Evolutionary conservation across 2,888 invertebrate species (phyloP).

Genomic region (Drosophila paramelanica): DNA sequence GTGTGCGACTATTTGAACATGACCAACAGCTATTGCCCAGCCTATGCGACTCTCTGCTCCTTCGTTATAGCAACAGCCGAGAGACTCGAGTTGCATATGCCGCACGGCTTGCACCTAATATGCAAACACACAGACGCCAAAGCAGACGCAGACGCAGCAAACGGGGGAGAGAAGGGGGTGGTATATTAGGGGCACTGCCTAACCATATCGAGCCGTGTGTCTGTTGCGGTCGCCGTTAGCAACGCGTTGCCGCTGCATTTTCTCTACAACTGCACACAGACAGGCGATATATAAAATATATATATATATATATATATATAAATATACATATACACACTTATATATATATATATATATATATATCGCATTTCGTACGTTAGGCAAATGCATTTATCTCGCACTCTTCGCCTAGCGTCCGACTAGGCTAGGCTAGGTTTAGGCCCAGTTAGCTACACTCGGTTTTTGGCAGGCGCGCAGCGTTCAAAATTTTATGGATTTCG

Average conservation of each 20-base stretch:
- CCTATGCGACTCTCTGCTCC: slow-evolving; percentile 46
- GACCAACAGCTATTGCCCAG: slow-evolving; percentile 73
- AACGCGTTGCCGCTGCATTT: slow-evolving; percentile 74
- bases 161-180: background rate
- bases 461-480: slow-evolving; percentile 51
- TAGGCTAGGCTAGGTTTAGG: slow-evolving; percentile 11
- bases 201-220: slow-evolving; percentile 75
- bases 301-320: background rate
- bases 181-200: slow-evolving; percentile 42
- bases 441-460: slow-evolving; percentile 21
- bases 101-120: slow-evolving; percentile 70
- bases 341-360: background rate
- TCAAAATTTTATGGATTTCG: slow-evolving; percentile 57
- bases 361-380: slow-evolving; percentile 63
- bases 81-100: slow-evolving; percentile 77
- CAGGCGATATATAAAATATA: slow-evolving; percentile 10
- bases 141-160: slow-evolving; percentile 10
- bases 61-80: slow-evolving; percentile 47
- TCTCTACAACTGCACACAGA: slow-evolving; percentile 48
- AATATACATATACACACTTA: slow-evolving; percentile 2
- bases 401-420: slow-evolving; percentile 34
- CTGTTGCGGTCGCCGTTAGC: slow-evolving; percentile 80
- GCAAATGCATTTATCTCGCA: slow-evolving; percentile 82
- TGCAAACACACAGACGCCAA: slow-evolving; percentile 35
- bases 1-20: slow-evolving; percentile 67